phyloP scores from a whole-genome alignment of 1,140 invertebrate species.

The Dermatophagoides farinae region DNA sequence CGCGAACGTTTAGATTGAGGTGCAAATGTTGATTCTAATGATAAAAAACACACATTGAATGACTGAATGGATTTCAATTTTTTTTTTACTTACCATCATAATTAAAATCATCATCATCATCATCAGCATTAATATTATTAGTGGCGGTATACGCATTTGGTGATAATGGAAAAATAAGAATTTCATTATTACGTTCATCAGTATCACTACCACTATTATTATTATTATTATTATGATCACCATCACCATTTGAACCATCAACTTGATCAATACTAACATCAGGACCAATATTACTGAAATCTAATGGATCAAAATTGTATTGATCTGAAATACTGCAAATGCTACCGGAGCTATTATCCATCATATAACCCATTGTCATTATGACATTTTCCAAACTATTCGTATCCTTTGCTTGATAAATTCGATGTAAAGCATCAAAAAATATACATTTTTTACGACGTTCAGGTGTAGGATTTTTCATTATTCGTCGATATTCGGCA shows the following conservation, averaged over 20 bases:
- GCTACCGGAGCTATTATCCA: no score
- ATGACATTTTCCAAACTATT: constrained; percentile 6
- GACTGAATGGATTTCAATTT: background rate
- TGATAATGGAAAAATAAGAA: no score
- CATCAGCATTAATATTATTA: no score
- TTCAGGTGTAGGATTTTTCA: constrained; percentile 16
- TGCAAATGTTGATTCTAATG: background rate
- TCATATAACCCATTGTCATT: constrained; percentile 7
- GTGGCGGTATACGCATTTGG: no score
- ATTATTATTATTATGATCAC: background rate
- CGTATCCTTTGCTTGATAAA: constrained; percentile 16
- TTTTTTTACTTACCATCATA: no score
- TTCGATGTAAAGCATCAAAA: constrained; percentile 16
- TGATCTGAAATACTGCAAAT: constrained; percentile 11
- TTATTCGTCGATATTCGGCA: constrained; percentile 16
- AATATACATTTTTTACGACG: constrained; percentile 17
- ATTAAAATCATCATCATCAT: no score
- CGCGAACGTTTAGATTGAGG: background rate
- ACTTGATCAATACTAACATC: constrained; percentile 10
- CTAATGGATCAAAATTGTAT: constrained; percentile 15
- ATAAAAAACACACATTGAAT: background rate
- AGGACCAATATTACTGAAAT: constrained; percentile 10
- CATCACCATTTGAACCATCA: constrained; percentile 9
- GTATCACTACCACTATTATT: background rate
- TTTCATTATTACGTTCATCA: no score